A percentile compares a stretch with the other conserved stretches of the same genome.
Conservation (phyloP, 1,140 invertebrate species). For the Drosophila chauvacae region DNA sequence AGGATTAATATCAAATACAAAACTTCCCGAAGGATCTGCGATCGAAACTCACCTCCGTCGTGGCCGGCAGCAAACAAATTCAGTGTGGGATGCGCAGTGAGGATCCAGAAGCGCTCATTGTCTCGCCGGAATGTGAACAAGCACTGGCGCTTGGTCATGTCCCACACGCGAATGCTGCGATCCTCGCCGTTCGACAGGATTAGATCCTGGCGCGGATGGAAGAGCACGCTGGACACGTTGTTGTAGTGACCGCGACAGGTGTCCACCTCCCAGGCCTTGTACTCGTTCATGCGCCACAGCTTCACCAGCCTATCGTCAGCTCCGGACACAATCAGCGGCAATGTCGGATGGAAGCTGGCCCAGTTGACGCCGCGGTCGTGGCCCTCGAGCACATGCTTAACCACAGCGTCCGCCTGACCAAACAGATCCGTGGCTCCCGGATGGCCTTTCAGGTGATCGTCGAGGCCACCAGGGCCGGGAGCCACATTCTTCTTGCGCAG, state of each 20-base stretch:
- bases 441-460: constrained; percentile 93
- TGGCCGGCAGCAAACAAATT: constrained; percentile 97
- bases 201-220: constrained; percentile 98
- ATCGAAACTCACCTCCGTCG: constrained; percentile 93
- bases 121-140: constrained; percentile 97
- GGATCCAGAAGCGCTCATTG: constrained; percentile 98
- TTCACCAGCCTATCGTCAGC: constrained; percentile 99
- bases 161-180: constrained; percentile 99
- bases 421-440: constrained; percentile 97
- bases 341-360: constrained; percentile 97
- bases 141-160: constrained; percentile 98
- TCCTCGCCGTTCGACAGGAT: constrained; percentile 99
- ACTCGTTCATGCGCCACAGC: constrained; percentile 99
- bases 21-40: not conserved
- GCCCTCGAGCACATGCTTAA: constrained; percentile 99
- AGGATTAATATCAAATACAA: not conserved
- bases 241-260: constrained; percentile 99
- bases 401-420: constrained; percentile 97
- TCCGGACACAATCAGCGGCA: constrained; percentile 98
- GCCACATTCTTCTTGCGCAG: constrained; percentile 99
- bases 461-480: constrained; percentile 95
- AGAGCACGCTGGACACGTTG: constrained; percentile 99
- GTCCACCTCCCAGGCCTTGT: constrained; percentile 99
- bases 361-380: constrained; percentile 99
- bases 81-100: constrained; percentile 94